phyloP scores from a whole-genome alignment of 2,113 vertebrate genomes.

The Globicephala melas region DNA sequence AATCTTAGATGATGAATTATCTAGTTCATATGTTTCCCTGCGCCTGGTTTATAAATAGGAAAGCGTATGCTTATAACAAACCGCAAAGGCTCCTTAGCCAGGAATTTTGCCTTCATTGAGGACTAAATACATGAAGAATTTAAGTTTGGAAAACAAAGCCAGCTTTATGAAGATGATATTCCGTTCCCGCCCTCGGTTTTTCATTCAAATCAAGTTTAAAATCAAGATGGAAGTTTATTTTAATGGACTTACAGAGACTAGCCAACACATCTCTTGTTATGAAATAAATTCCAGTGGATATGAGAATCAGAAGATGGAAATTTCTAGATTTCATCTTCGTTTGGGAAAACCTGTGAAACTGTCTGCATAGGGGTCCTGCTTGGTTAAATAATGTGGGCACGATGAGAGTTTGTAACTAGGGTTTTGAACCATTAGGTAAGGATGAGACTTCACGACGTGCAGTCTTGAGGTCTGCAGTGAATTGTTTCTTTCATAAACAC shows the following conservation, averaged over 20 bases:
- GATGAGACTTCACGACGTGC: background rate
- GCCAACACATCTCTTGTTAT: background rate
- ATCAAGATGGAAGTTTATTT: background rate
- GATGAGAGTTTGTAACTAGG: background rate
- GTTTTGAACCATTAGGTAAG: background rate
- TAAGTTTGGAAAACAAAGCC: conserved; percentile 20
- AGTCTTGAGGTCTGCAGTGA: background rate
- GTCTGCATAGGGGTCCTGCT: background rate
- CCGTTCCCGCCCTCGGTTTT: background rate
- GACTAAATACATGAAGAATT: background rate
- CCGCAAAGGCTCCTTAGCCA: background rate
- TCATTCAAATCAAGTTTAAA: conserved; percentile 30
- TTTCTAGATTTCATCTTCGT: background rate
- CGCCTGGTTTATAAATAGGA: background rate
- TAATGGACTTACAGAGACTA: background rate
- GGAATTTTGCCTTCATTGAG: background rate
- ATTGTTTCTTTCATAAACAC: background rate
- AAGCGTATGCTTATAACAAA: background rate
- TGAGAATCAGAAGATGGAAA: background rate
- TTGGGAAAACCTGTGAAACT: background rate
- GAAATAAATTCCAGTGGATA: background rate
- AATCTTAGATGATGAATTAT: background rate
- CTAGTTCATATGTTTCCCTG: background rate
- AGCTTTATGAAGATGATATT: background rate
- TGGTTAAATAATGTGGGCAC: background rate